Percentiles rank a stretch among this genome's conserved stretches.
Evolutionary conservation across 2,888 invertebrate species (phyloP).

Genomic region (Brachyptera putata): DNA sequence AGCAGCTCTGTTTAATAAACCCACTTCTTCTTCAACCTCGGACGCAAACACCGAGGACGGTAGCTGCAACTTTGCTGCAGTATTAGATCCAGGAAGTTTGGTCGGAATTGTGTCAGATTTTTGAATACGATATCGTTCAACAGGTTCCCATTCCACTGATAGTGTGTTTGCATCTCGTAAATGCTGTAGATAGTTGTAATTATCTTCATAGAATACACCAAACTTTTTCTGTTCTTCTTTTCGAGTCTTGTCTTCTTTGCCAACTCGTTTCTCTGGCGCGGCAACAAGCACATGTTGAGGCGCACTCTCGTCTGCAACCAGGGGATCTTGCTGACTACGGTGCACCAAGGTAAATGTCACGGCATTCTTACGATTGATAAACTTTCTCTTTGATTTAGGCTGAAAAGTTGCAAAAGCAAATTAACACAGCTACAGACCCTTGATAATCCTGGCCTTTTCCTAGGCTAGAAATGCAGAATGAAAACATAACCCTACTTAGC

Average conservation of each 20-base stretch:
- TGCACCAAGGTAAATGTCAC: conserved; percentile 91
- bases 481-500: too few relatives aligned
- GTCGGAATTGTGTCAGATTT: not conserved
- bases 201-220: conserved; percentile 92
- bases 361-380: conserved; percentile 87
- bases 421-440: not conserved
- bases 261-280: conserved; percentile 47
- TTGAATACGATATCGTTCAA: not conserved
- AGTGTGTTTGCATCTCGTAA: conserved; percentile 54
- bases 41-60: conserved; percentile 89
- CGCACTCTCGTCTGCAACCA: conserved; percentile 82
- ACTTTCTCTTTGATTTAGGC: conserved; percentile 60
- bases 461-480: not conserved
- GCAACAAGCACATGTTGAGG: conserved; percentile 82
- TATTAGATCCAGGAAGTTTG: not conserved
- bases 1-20: conserved; percentile 76
- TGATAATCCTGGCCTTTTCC: not conserved
- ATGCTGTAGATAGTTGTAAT: conserved; percentile 93
- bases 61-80: conserved; percentile 49
- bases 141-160: conserved; percentile 38
- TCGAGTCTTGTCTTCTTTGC: conserved; percentile 49
- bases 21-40: conserved; percentile 77
- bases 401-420: conserved; percentile 1
- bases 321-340: conserved; percentile 89
- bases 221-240: conserved; percentile 74